Evolutionary conservation across 1,140 invertebrate species (phyloP), one percentile per base, ranked within the genome.

Genomic region (Philotrypesis tridentata): DNA sequence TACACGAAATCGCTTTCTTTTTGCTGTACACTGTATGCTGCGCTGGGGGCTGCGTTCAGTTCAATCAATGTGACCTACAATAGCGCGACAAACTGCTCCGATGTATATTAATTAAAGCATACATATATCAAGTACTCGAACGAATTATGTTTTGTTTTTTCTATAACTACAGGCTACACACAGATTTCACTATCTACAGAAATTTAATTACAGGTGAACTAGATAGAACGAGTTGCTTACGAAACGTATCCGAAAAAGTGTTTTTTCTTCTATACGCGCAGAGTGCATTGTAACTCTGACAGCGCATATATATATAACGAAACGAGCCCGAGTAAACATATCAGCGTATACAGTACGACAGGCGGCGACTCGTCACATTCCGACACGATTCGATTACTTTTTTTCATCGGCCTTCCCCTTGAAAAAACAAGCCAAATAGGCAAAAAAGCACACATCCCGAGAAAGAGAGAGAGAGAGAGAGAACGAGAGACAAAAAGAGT

Each of bases 371-470:
- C 72, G 29, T 82, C 63, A 76, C 80, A 82, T 77, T 71, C 80
- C 74, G 7, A 29, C 65, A 82, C 74, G 80, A 71, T 82, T 82
- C 74, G 43, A 82, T 82, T 82, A 82, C 80, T 77, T 82, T 67
- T 82, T 55, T 82, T 81, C 37, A 40, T 37, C 29, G 11, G 1
- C 63, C 67, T 3, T n/a, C 6, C 33, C 40, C 25, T 29, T 3
- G 43, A 31, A 76, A 76, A 33, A 60, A 29, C 14, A 3, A 43
- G 17, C 48, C 48, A 17, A 55, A 55, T 17, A 5, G 48, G 17
- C 48, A 55, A 55, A 55, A 43, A 55, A 55, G 48, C 21, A 55
- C 21, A 55, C 21, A n/a, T n/a, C 48, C 48, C 48, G 23, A 72
- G 23, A 48, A 21, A 2, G 48, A 29, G 21, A 31, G 72, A 33